Evolutionary conservation across 1,140 invertebrate species (phyloP), one percentile per base, ranked within the genome.

Genomic region (Chrysomallon squamiferum): DNA sequence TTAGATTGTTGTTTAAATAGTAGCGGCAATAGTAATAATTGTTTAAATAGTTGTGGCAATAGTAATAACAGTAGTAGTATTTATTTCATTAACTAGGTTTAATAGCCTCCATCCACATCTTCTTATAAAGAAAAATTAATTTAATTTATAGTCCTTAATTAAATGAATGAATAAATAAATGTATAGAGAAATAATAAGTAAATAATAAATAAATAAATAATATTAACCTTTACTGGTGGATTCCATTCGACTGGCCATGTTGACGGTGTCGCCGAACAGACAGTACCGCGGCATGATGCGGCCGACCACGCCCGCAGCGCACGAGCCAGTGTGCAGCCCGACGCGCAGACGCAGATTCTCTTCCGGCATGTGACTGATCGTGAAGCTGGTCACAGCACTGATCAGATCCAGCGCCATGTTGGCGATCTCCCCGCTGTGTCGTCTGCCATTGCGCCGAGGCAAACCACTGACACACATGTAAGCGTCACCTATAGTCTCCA

Each of bases 391-490:
- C 77, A 93, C 93, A 75, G 93, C 90, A 82, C 94, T 92, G 6
- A 96, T 86, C 62, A 96, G 84, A 85, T 95, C 93, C 59, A 96
- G 86, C 1, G 94, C 94, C 93, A 96, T 95, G 30, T 92, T 94
- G 3, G 93, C 94, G 52, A 97, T 90, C 83, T 95, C 93, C 90
- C 82, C 62, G 80, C 86, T 76, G 65, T 93, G 92, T 73, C 93
- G 93, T 86, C 93, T 92, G 4, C 88, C 88, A 78, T 92, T 91
- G 74, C 91, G 88, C 1, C 91, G 89, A 0, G 95, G 95, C 62
- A 95, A 87, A 0, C 95, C 95, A 52, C 93, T 93, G 11, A 95
- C 95, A 18, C 95, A 92, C 94, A 97, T 96, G 83, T 97, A 98
- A 5, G 95, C 95, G 83, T 98, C 96, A 0, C 95, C 74, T 9